Conservation (phyloP, 2,113 vertebrate species). For the Pollachius pollachius region DNA sequence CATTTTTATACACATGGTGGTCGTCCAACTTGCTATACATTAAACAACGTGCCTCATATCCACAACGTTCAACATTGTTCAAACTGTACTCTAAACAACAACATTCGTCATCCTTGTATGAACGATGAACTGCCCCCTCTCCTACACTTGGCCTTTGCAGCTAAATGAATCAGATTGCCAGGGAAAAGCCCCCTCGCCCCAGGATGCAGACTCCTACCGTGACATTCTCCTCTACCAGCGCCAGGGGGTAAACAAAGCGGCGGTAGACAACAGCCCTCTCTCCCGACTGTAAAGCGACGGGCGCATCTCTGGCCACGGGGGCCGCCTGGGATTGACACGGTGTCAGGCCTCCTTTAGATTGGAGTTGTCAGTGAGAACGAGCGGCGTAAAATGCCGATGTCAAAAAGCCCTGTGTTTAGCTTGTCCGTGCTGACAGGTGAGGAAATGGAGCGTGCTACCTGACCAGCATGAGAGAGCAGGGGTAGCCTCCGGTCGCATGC, state of each 20-base stretch:
- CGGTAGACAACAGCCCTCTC: conserved; percentile 31
- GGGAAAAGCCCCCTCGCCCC: not conserved
- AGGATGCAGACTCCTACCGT: conserved; percentile 24
- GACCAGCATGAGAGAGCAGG: conserved; percentile 61
- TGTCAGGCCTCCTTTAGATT: conserved; percentile 53
- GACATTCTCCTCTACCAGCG: conserved; percentile 26
- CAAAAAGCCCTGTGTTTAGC: conserved; percentile 67
- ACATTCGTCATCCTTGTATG: too few relatives aligned
- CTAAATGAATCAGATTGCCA: not conserved
- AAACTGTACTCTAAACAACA: too few relatives aligned
- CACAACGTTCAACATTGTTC: too few relatives aligned
- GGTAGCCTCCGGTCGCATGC: conserved; percentile 28
- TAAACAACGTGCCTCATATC: too few relatives aligned
- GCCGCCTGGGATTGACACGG: conserved; percentile 43
- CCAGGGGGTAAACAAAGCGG: conserved; percentile 38
- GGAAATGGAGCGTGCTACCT: conserved; percentile 66
- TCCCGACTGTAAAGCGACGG: conserved; percentile 39
- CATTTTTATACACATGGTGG: too few relatives aligned
- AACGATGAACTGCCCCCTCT: too few relatives aligned
- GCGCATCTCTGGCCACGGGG: conserved; percentile 33
- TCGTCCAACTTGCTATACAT: too few relatives aligned
- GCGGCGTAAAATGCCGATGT: conserved; percentile 61
- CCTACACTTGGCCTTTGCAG: too few relatives aligned
- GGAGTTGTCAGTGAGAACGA: conserved; percentile 66
- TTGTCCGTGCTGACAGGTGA: conserved; percentile 68